Conservation (phyloP, 2,888 invertebrate species). For the Oscheius myriophilus region DNA sequence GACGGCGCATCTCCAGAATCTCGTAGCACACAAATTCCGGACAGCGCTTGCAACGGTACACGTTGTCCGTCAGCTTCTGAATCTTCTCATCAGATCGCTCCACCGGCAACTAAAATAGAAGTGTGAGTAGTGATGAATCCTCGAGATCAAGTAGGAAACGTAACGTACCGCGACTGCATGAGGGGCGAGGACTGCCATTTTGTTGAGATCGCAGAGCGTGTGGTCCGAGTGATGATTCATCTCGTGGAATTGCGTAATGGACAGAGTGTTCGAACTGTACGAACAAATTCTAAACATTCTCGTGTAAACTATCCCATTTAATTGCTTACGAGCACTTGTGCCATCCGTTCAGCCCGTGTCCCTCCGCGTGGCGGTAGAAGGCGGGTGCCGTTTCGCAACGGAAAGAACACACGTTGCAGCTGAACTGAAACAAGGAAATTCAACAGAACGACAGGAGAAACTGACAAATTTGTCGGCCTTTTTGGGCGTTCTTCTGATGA, state of each 20-base stretch:
- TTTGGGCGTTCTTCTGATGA: conserved; percentile 12
- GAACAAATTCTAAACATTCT: conserved; percentile 40
- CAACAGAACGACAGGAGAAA: background rate
- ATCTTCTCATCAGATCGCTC: conserved; percentile 5
- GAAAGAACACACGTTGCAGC: conserved; percentile 49
- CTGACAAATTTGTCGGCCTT: conserved; percentile 32
- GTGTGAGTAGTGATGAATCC: background rate
- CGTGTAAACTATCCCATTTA: conserved; percentile 24
- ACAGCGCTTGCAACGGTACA: conserved; percentile 8
- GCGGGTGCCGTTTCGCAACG: conserved; percentile 45
- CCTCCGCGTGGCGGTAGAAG: conserved; percentile 52
- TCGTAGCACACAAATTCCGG: conserved; percentile 22
- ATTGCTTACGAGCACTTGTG: conserved; percentile 34
- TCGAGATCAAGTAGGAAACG: background rate
- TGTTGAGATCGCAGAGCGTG: conserved; percentile 21
- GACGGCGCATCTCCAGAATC: conserved; percentile 12
- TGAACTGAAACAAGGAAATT: conserved; percentile 22
- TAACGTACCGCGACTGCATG: conserved; percentile 8
- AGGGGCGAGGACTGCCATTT: conserved; percentile 26
- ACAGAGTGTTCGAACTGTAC: conserved; percentile 52
- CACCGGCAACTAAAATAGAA: conserved; percentile 15
- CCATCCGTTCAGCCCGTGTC: conserved; percentile 43
- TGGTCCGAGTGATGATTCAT: conserved; percentile 52
- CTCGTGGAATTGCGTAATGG: conserved; percentile 54
- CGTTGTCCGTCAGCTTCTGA: conserved; percentile 10